These are phyloP conservation scores for Drosophila putrida DNA, from an alignment of 2,888 invertebrate genomes.

Conservation along the genomic window DNA sequence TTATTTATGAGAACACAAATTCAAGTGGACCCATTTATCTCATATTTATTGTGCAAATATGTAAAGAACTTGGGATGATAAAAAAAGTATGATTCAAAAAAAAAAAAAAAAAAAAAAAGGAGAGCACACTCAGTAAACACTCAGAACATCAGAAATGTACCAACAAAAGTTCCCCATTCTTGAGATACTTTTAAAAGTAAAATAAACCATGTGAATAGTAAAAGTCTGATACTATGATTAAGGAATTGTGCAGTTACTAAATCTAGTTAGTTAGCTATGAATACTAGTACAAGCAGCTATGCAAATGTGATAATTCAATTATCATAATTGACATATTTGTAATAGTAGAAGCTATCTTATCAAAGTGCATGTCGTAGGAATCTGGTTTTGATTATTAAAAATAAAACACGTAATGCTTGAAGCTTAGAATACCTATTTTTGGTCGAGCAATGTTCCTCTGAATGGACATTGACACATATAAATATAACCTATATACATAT, in stretches of 20 bases:
- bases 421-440: background rate
- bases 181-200: background rate
- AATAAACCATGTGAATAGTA: background rate
- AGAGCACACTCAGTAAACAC: conserved; percentile 27
- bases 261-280: background rate
- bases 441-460: background rate
- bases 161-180: conserved; percentile 2
- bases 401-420: background rate
- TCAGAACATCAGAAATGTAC: conserved; percentile 7
- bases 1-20: background rate
- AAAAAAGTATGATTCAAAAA: conserved; percentile 5
- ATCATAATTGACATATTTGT: background rate
- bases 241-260: background rate
- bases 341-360: conserved; percentile 1
- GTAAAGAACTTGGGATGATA: conserved; percentile 6
- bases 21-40: conserved; percentile 28
- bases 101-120: conserved; percentile 9
- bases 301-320: conserved; percentile 9
- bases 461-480: conserved; percentile 13
- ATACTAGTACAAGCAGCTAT: conserved; percentile 8
- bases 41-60: conserved; percentile 53
- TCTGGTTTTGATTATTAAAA: background rate
- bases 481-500: conserved; percentile 14
- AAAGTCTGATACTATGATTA: background rate
- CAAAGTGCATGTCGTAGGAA: background rate